phyloP scores from a whole-genome alignment of 2,888 invertebrate genomes.

The Deilephila elpenor region DNA sequence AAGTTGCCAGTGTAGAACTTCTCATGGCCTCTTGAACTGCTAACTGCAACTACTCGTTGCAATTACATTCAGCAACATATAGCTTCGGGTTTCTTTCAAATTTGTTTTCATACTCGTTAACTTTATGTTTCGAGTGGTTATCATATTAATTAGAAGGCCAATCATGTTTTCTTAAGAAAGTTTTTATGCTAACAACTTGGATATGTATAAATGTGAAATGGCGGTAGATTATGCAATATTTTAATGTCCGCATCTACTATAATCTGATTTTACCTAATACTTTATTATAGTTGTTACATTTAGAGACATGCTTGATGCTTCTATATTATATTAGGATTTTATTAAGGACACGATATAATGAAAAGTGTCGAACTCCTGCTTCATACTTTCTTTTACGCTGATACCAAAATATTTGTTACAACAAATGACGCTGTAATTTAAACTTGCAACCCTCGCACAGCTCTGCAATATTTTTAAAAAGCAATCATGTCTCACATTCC shows the following conservation, averaged over 20 bases:
- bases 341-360: too few species aligned
- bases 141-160: constrained; percentile 8
- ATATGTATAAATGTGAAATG: too few species aligned
- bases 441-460: not conserved
- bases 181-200: not conserved
- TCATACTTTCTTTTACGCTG: too few species aligned
- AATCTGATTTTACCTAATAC: too few species aligned
- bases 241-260: not conserved
- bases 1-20: constrained; percentile 56
- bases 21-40: constrained; percentile 71
- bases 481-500: not conserved
- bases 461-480: not conserved
- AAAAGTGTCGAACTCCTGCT: too few species aligned
- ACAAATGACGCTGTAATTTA: not conserved
- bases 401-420: too few species aligned
- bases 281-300: too few species aligned
- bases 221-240: not conserved
- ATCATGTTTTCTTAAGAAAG: not conserved
- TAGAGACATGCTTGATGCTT: too few species aligned
- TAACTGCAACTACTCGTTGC: constrained; percentile 72
- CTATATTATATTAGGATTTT: too few species aligned
- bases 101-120: constrained; percentile 24
- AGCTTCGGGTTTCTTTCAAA: constrained; percentile 22
- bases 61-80: constrained; percentile 62
- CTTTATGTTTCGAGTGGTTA: constrained; percentile 20